Evolutionary conservation across 2,797 vertebrate genomes (phyloP).

Genomic region (Catamblyrhynchus diadema): DNA sequence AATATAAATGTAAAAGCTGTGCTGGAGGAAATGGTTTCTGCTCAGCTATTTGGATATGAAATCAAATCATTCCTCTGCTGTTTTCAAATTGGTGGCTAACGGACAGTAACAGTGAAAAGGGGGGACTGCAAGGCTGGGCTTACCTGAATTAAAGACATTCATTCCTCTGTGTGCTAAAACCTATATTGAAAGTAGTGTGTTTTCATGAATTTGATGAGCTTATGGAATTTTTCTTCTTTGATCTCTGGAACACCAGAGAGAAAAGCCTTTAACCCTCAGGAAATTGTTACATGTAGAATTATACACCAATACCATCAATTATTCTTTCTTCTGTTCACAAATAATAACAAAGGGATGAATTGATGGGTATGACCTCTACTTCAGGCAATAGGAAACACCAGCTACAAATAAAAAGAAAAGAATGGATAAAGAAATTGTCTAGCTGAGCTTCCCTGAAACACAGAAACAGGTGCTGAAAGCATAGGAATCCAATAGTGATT

Average conservation of each 20-base stretch:
- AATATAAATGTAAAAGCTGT: slow-evolving; percentile 52
- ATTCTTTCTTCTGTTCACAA: slow-evolving; percentile 32
- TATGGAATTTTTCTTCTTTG: background rate
- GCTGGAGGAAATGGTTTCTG: slow-evolving; percentile 44
- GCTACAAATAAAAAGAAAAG: background rate
- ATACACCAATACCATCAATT: slow-evolving; percentile 15
- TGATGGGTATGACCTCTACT: background rate
- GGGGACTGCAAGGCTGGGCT: background rate
- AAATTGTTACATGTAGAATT: slow-evolving; percentile 40
- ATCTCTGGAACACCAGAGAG: background rate
- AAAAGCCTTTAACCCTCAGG: slow-evolving; percentile 32
- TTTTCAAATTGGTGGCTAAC: slow-evolving; percentile 43
- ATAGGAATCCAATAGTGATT: background rate
- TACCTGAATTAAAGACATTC: slow-evolving; percentile 45
- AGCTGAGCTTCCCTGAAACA: background rate
- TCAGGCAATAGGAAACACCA: background rate
- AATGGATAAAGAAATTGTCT: background rate
- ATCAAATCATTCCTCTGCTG: slow-evolving; percentile 33
- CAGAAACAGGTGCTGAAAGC: background rate
- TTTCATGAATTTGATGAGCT: too few species aligned
- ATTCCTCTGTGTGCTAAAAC: slow-evolving; percentile 13
- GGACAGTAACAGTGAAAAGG: background rate
- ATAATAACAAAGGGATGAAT: slow-evolving; percentile 13
- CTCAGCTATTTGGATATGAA: slow-evolving; percentile 59
- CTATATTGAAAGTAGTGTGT: slow-evolving; percentile 30